Conservation (phyloP, 2,888 invertebrate genomes). For the Quadroppia sp. region DNA sequence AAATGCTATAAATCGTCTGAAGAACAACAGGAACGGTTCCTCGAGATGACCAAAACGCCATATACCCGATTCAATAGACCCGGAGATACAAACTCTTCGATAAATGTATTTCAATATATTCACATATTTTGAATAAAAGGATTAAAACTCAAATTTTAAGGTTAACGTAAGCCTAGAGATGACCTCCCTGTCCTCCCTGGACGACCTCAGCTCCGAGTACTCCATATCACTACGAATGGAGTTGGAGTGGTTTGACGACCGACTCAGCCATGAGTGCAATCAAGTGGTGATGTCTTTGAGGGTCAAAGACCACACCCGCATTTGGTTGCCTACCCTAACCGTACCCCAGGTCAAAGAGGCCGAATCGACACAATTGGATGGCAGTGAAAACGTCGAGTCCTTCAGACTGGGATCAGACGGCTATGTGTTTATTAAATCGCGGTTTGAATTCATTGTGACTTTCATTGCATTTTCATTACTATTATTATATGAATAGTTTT, state of each 20-base stretch:
- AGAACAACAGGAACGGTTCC: neutral
- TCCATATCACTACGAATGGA: slow-evolving; percentile 29
- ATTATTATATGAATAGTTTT: slow-evolving; percentile 2
- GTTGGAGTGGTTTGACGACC: slow-evolving; percentile 37
- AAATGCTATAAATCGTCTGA: neutral
- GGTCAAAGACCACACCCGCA: neutral
- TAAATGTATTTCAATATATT: neutral
- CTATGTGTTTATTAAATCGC: slow-evolving; percentile 20
- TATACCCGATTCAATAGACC: neutral
- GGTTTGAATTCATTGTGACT: slow-evolving; percentile 12
- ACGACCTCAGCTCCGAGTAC: slow-evolving; percentile 38
- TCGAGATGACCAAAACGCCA: neutral
- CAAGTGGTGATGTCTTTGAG: neutral
- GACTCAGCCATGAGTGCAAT: slow-evolving; percentile 20
- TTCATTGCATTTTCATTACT: slow-evolving; percentile 6
- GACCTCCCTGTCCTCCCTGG: slow-evolving; percentile 17
- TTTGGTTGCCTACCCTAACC: slow-evolving; percentile 28
- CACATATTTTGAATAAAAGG: neutral
- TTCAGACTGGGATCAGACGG: slow-evolving; percentile 27
- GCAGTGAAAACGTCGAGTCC: neutral
- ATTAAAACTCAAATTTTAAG: neutral
- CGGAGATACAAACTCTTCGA: neutral
- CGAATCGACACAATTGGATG: slow-evolving; percentile 5
- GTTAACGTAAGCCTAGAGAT: slow-evolving; percentile 37
- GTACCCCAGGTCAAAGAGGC: slow-evolving; percentile 37